These are phyloP conservation scores for Patella ulyssiponensis DNA, from an alignment of 2,888 invertebrate genomes.

Conservation along the genomic window DNA sequence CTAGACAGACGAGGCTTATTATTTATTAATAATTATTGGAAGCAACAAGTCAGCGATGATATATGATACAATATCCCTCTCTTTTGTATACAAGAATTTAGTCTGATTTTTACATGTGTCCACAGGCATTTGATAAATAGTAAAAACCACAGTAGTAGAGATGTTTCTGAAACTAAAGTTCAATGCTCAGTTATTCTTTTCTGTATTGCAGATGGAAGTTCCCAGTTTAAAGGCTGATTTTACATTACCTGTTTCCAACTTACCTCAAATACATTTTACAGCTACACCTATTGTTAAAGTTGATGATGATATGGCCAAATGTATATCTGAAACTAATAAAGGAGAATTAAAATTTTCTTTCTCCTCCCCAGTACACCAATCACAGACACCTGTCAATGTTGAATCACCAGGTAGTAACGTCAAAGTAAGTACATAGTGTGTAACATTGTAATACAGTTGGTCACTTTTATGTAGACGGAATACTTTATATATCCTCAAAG, in stretches of 20 bases:
- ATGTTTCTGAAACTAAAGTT: not conserved
- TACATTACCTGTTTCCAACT: slow-evolving; percentile 76
- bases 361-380: slow-evolving; percentile 56
- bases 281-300: slow-evolving; percentile 8
- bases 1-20: no score
- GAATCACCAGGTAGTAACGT: not conserved
- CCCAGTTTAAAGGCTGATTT: slow-evolving; percentile 70
- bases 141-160: no score
- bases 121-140: no score
- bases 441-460: no score
- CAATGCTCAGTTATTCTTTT: not conserved
- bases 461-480: no score
- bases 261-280: slow-evolving; percentile 76
- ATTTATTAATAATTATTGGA: no score
- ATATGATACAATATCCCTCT: no score
- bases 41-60: no score
- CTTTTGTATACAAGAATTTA: no score
- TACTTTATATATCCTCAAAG: no score
- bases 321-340: not conserved
- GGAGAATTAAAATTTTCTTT: slow-evolving; percentile 52
- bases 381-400: slow-evolving; percentile 30
- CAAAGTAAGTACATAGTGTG: not conserved
- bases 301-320: not conserved
- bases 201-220: slow-evolving; percentile 45
- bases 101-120: no score